Conservation (phyloP, 2,888 invertebrate species). For the Eudemis profundana region DNA sequence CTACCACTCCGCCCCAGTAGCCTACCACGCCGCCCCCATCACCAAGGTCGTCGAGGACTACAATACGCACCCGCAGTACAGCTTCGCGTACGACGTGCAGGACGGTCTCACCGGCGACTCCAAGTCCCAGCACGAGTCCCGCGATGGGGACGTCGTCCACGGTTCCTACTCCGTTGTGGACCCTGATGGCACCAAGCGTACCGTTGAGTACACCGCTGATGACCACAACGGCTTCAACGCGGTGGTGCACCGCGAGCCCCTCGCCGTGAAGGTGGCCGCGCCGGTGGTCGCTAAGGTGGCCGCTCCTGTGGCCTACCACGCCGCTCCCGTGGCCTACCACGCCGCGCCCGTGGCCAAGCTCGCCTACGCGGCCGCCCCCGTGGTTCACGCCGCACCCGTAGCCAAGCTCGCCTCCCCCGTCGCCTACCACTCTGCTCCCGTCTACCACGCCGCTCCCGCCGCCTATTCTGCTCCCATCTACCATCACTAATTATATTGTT, state of each 20-base stretch:
- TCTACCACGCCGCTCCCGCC: slow-evolving; percentile 51
- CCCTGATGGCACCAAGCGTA: slow-evolving; percentile 79
- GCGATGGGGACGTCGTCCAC: slow-evolving; percentile 80
- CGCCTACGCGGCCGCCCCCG: slow-evolving; percentile 45
- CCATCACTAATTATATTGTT: slow-evolving; percentile 56
- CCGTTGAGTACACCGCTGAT: slow-evolving; percentile 82
- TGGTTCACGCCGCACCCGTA: slow-evolving; percentile 49
- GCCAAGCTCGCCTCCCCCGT: slow-evolving; percentile 41
- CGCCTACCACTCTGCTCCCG: slow-evolving; percentile 45
- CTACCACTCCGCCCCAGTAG: slow-evolving; percentile 53
- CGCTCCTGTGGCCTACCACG: slow-evolving; percentile 49
- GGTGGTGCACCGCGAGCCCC: slow-evolving; percentile 76
- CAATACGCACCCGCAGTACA: slow-evolving; percentile 67
- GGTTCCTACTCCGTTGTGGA: slow-evolving; percentile 81
- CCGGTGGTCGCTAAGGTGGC: slow-evolving; percentile 51
- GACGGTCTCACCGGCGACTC: slow-evolving; percentile 80
- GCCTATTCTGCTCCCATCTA: slow-evolving; percentile 56
- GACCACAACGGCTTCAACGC: slow-evolving; percentile 82
- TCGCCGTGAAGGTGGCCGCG: slow-evolving; percentile 61
- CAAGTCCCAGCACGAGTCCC: slow-evolving; percentile 77
- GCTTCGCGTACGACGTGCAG: slow-evolving; percentile 80
- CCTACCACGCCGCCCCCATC: slow-evolving; percentile 51
- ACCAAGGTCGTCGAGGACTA: slow-evolving; percentile 56
- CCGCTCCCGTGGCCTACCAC: slow-evolving; percentile 46
- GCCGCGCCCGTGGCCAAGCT: slow-evolving; percentile 8